phyloP scores from a whole-genome alignment of 2,888 invertebrate species.

The Augochlorella aurata region DNA sequence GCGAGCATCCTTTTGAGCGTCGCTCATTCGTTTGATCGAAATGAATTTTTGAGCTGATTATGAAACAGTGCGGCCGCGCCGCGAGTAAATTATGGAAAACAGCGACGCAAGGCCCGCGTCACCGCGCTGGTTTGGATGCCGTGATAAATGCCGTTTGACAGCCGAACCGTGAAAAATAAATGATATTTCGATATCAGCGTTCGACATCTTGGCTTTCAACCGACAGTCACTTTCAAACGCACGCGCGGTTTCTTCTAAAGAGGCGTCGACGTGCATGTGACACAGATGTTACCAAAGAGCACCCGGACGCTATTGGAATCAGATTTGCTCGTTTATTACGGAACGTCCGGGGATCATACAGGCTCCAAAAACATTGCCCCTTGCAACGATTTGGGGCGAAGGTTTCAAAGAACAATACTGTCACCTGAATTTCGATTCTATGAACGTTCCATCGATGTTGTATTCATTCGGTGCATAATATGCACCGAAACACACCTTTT shows the following conservation, averaged over 20 bases:
- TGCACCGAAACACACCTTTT: neutral
- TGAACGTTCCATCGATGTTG: neutral
- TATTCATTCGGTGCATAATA: neutral
- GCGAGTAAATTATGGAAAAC: slow-evolving; percentile 32
- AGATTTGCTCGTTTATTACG: slow-evolving; percentile 25
- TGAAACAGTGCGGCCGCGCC: neutral
- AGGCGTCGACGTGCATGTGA: slow-evolving; percentile 10
- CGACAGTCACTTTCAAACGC: neutral
- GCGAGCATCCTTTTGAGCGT: neutral
- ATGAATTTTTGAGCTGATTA: slow-evolving; percentile 26
- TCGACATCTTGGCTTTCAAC: slow-evolving; percentile 13
- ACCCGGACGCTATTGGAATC: slow-evolving; percentile 27
- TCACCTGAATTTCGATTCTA: neutral
- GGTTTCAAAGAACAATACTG: neutral
- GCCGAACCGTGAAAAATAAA: slow-evolving; percentile 27
- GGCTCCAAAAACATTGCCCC: neutral
- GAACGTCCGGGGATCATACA: slow-evolving; percentile 9
- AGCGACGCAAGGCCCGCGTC: neutral
- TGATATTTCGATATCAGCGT: slow-evolving; percentile 11
- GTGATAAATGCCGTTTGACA: neutral
- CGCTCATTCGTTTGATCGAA: slow-evolving; percentile 3
- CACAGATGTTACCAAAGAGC: slow-evolving; percentile 9
- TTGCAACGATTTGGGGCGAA: neutral
- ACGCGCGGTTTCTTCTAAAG: slow-evolving; percentile 12
- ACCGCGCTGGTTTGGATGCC: neutral